These are phyloP conservation scores for Pararge aegeria DNA, from an alignment of 1,140 invertebrate genomes.

Conservation along the genomic window DNA sequence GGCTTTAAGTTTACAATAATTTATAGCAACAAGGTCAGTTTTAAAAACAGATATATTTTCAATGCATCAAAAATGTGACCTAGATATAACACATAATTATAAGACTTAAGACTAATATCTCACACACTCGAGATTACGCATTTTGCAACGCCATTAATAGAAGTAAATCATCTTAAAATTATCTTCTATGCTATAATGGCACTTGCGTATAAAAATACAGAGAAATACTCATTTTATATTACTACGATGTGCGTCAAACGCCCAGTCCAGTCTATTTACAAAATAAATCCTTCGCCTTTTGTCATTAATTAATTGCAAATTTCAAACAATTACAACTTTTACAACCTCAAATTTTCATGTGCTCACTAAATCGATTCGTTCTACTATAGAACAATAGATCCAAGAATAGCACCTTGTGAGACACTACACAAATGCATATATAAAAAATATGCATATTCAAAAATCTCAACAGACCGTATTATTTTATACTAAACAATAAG, in stretches of 20 bases:
- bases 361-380: no score
- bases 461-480: neutral
- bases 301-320: slow-evolving; percentile 16
- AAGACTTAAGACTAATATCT: slow-evolving; percentile 20
- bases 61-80: neutral
- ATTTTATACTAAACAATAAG: neutral
- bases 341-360: no score
- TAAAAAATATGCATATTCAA: no score
- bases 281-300: slow-evolving; percentile 41
- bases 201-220: slow-evolving; percentile 45
- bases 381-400: no score
- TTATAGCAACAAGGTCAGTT: neutral
- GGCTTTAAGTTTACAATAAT: neutral
- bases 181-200: slow-evolving; percentile 51
- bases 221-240: slow-evolving; percentile 21
- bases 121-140: slow-evolving; percentile 43
- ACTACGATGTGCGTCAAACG: slow-evolving; percentile 50
- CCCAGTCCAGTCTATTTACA: slow-evolving; percentile 47
- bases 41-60: slow-evolving; percentile 1
- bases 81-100: slow-evolving; percentile 13
- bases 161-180: slow-evolving; percentile 55
- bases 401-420: no score
- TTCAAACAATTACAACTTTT: no score
- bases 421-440: no score
- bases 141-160: slow-evolving; percentile 47